These are phyloP conservation scores for Caenorhabditis sp. DNA, from an alignment of 2,888 invertebrate genomes.

Conservation along the genomic window DNA sequence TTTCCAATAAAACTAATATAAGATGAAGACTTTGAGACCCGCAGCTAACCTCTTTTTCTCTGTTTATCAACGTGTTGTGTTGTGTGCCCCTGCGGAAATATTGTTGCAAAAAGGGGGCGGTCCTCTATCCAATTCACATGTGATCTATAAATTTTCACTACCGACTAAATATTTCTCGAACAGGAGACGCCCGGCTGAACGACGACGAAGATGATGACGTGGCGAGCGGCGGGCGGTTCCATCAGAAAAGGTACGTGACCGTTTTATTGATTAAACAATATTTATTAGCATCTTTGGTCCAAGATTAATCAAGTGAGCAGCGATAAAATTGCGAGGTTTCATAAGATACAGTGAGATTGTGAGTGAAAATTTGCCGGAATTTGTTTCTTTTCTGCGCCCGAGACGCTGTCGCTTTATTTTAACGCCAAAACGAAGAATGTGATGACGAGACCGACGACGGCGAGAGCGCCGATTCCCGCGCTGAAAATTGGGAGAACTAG, in stretches of 20 bases:
- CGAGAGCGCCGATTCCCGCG: conserved; percentile 46
- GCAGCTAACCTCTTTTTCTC: not conserved
- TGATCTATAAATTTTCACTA: conserved; percentile 9
- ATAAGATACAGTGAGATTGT: too few relatives aligned
- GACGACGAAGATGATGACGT: conserved; percentile 16
- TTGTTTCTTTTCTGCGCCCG: not conserved
- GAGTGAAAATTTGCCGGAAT: conserved; percentile 14
- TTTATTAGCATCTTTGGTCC: too few relatives aligned
- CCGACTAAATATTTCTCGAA: too few relatives aligned
- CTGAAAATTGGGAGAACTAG: conserved; percentile 44
- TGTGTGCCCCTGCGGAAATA: not conserved
- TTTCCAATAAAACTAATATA: not conserved
- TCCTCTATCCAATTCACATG: not conserved
- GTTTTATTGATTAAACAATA: too few relatives aligned
- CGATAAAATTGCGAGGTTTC: too few relatives aligned
- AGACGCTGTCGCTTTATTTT: conserved; percentile 3
- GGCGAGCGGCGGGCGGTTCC: conserved; percentile 38
- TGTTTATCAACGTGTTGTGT: not conserved
- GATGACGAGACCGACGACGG: conserved; percentile 53
- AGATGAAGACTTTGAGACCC: not conserved
- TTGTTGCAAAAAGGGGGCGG: not conserved
- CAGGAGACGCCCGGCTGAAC: conserved; percentile 1
- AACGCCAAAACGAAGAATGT: conserved; percentile 55
- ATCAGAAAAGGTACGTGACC: conserved; percentile 37
- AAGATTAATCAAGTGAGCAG: too few relatives aligned